Percentiles rank a stretch among this genome's conserved stretches.
Conservation (phyloP, 1,140 invertebrate species). For the Leptopilina boulardi region DNA sequence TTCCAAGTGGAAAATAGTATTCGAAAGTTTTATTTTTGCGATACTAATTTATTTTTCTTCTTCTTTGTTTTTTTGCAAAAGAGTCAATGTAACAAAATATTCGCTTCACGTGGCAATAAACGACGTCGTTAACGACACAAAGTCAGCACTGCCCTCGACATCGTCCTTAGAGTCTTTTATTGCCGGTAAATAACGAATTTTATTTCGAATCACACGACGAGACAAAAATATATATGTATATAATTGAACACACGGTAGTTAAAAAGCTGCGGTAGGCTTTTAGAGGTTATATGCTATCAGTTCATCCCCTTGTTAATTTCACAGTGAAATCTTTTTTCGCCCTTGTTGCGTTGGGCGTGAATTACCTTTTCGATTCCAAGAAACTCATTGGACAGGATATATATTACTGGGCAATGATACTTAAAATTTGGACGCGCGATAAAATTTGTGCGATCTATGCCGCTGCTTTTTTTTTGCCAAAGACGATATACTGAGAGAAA, state of each 20-base stretch:
- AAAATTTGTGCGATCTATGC: slow-evolving; percentile 44
- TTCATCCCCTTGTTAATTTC: background rate
- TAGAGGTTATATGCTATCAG: background rate
- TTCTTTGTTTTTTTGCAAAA: too few species aligned
- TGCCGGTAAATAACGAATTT: slow-evolving; percentile 73
- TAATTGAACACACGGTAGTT: slow-evolving; percentile 68
- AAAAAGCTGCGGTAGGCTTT: slow-evolving; percentile 66
- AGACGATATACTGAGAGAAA: background rate
- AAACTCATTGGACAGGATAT: slow-evolving; percentile 28
- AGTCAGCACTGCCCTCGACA: slow-evolving; percentile 48
- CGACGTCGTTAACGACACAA: slow-evolving; percentile 72
- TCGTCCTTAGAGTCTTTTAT: slow-evolving; percentile 65
- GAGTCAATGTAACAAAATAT: slow-evolving; percentile 70
- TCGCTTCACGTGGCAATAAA: slow-evolving; percentile 71
- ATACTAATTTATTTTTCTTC: too few species aligned
- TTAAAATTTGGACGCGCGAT: slow-evolving; percentile 54
- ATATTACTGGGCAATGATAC: slow-evolving; percentile 50
- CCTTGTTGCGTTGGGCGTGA: background rate
- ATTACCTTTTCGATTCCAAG: slow-evolving; percentile 40
- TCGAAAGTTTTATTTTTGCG: background rate
- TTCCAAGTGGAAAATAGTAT: background rate
- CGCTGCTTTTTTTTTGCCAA: background rate
- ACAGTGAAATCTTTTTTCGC: too few species aligned
- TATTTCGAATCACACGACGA: slow-evolving; percentile 66
- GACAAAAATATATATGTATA: slow-evolving; percentile 59